Base-by-base conservation (phyloP, 2,888 invertebrate species). In the Drosophila imparisetae region DNA sequence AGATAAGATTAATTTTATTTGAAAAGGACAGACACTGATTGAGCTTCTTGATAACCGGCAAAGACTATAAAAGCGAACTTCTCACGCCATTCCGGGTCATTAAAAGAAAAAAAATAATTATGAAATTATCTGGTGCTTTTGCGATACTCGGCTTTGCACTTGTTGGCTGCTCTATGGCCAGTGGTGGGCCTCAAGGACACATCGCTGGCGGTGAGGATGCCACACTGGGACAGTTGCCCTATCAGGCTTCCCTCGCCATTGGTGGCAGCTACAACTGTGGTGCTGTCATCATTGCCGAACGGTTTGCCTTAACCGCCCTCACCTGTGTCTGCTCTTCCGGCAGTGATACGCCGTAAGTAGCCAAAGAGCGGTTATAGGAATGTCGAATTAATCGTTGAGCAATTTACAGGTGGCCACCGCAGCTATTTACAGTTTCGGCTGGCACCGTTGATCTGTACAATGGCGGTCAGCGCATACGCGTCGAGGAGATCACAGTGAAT, bases 161-260 rank as follows among this genome's bases (percentile, higher is more conserved):
- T 11, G 10, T 78, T n/a, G 69, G 57, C 55, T 48, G 55, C 32
- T 21, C 55, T 27, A 13, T 57, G 30, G 66, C 29, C 45, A 58
- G 30, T 15, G 81, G 69, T 3, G 80, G 77, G 1, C 89, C 83
- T 0, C 71, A 89, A 52, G 65, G 68, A 4, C 88, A 89, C 57
- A 87, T 93, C 38, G 90, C 92, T 18, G 92, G 92, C 15, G 93
- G 93, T 10, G 81, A 89, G 18, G 87, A 91, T 64, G 93, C 93
- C 10, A 72, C 69, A 0, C 65, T 79, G 24, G 92, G 91, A 1
- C 92, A 93, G 71, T 78, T 92, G 79, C 93, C 93, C 29, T 92
- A 92, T 68, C 92, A 92, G 86, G 90, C 91, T 1, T 90, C 93
- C 4, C 77, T 93, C 13, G 76, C 79, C 50, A 52, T 90, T 8